Conservation (phyloP, 2,888 invertebrate genomes). For the Drosophila paranaensis region DNA sequence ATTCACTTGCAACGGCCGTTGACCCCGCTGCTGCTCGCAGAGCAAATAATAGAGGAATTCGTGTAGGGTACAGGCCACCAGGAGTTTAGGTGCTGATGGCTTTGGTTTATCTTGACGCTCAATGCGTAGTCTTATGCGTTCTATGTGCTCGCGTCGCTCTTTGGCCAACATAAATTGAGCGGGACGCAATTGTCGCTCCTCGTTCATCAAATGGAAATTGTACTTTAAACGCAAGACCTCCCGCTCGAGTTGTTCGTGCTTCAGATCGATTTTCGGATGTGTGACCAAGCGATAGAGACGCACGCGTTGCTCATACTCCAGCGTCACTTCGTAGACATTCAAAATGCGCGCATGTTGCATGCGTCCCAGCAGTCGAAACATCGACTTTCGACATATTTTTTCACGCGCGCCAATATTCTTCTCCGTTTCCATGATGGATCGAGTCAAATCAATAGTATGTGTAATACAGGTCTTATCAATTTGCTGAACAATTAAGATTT, state of each 20-base stretch:
- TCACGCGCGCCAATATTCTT: constrained; percentile 86
- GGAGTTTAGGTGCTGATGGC: constrained; percentile 86
- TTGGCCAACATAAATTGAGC: constrained; percentile 6
- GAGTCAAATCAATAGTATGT: constrained; percentile 86
- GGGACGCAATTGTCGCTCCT: constrained; percentile 61
- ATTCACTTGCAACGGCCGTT: constrained; percentile 60
- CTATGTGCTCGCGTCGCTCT: constrained; percentile 45
- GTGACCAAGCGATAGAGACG: constrained; percentile 78
- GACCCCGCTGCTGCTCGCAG: constrained; percentile 86
- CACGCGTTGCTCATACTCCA: constrained; percentile 67
- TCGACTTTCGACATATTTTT: constrained; percentile 86
- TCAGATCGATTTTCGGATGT: constrained; percentile 77
- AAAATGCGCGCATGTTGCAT: constrained; percentile 84
- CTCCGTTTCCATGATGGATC: constrained; percentile 86
- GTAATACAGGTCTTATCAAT: constrained; percentile 87
- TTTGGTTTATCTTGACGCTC: constrained; percentile 21
- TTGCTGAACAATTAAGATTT: constrained; percentile 87
- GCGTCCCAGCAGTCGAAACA: constrained; percentile 87
- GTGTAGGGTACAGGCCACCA: constrained; percentile 88
- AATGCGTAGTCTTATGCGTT: constrained; percentile 14
- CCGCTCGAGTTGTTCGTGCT: constrained; percentile 67
- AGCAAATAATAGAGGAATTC: constrained; percentile 89
- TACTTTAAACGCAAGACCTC: constrained; percentile 80
- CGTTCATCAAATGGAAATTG: constrained; percentile 62
- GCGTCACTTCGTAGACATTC: constrained; percentile 75